Evolutionary conservation across 2,888 invertebrate species (phyloP).

Genomic region (Eustalomyia histrio): DNA sequence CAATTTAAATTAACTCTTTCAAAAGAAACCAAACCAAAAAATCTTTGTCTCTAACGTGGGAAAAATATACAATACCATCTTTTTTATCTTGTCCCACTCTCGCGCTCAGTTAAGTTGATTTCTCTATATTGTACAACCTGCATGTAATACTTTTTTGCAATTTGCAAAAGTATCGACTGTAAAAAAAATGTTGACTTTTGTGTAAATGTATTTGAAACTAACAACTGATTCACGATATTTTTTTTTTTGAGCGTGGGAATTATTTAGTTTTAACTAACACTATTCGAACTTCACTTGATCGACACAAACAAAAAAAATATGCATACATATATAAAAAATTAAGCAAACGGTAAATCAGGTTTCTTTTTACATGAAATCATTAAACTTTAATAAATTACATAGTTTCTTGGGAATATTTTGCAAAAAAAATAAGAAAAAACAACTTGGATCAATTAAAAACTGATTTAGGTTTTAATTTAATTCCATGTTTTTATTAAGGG

Average conservation of each 20-base stretch:
- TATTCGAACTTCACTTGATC: constrained; percentile 34
- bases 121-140: constrained; percentile 54
- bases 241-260: constrained; percentile 70
- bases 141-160: constrained; percentile 46
- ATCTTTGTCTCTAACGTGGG: constrained; percentile 45
- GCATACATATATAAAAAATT: constrained; percentile 48
- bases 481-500: not conserved
- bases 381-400: constrained; percentile 67
- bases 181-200: constrained; percentile 43
- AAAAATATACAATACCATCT: constrained; percentile 40
- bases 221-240: constrained; percentile 64
- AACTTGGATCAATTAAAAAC: not conserved
- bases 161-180: constrained; percentile 42
- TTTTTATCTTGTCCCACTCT: constrained; percentile 21
- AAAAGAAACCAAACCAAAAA: constrained; percentile 22
- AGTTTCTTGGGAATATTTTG: not conserved
- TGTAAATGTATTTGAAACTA: constrained; percentile 53
- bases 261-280: constrained; percentile 65
- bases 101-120: constrained; percentile 43
- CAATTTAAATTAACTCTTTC: constrained; percentile 4
- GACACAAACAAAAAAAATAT: constrained; percentile 18
- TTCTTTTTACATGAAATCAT: constrained; percentile 69
- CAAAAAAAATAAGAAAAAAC: not conserved
- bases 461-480: not conserved
- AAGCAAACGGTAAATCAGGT: constrained; percentile 73